Percentiles rank a stretch among this genome's conserved stretches.
phyloP scores from a whole-genome alignment of 2,797 vertebrate genomes.

The Urocyon cinereoargenteus region DNA sequence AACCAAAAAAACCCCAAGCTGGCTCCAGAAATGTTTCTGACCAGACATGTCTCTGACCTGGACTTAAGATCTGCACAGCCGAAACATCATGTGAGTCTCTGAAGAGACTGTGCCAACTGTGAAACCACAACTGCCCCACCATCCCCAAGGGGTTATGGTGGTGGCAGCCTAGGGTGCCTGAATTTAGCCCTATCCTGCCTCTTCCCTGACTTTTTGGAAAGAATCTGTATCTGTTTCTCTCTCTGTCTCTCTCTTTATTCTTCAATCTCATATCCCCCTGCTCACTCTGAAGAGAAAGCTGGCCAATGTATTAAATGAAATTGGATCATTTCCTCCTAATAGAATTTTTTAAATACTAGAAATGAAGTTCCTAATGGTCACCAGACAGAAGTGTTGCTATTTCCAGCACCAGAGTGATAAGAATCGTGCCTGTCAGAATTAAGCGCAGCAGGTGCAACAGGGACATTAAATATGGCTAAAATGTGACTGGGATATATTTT shows the following conservation, averaged over 20 bases:
- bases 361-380: not conserved
- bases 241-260: not conserved
- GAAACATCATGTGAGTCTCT: not conserved
- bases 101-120: not conserved
- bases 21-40: not conserved
- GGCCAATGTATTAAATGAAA: slow-evolving; percentile 2
- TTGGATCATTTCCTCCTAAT: not conserved
- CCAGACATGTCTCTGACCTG: not conserved
- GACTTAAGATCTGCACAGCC: not conserved
- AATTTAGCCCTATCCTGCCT: not conserved
- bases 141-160: not conserved
- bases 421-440: not conserved
- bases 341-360: slow-evolving; percentile 3
- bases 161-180: not conserved
- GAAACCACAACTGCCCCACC: rapidly evolving
- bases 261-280: not conserved
- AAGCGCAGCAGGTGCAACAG: not conserved
- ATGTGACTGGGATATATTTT: not conserved
- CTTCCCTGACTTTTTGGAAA: not conserved
- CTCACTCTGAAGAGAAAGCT: not conserved
- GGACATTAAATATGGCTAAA: not conserved
- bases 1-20: not conserved
- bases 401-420: not conserved
- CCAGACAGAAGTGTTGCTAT: not conserved
- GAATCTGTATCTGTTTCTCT: not conserved